Evolutionary conservation across 30 jellyfish, hydroid and myxozoan species (phyloP), one percentile per base, ranked within the genome.

Genomic region (Aurelia coerulea): DNA sequence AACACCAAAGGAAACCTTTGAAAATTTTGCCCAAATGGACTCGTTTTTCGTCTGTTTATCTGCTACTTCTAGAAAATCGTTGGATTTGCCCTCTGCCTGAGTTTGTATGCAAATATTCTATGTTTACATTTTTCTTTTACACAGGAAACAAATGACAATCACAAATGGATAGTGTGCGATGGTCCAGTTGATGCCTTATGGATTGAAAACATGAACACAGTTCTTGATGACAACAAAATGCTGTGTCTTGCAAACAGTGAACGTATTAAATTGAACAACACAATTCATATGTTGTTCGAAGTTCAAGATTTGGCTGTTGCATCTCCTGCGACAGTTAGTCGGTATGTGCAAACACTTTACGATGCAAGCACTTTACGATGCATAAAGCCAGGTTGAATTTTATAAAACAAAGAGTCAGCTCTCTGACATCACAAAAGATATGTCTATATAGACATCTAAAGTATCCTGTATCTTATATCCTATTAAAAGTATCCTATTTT

Each of bases 151-250:
- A 81, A 93, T 62, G 96, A 87, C 19, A 97, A 93, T 42, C 98
- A 93, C 59, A 93, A 93, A 58, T 93, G 98, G 98, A 93, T 93
- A 17, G 97, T 93, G 2, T 93, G 98, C 46, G 98, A 93, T 67
- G 98, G 98, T 4, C 98, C 98, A 5, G 98, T 93, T 7, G 98
- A 93, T 78, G 98, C 98, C 39, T 60, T 93, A 10, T 93, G 98
- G 98, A 93, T 93, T 39, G 98, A 93, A 73, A 93, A 93, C 84
- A 93, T 93, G 98, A 93, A 93, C 88, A 93, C 98, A 0, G 98
- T 93, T 18, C 94, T 93, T 0, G 98, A 93, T 72, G 98, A 93
- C 90, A 93, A 93, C 83, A 93, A 93, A 58, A 93, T 93, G 98
- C 91, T 93, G 56, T 93, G 98, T 80, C 80, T 93, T 39, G 98